Percentiles rank a stretch among this genome's conserved stretches.
Conservation (phyloP, 2,797 vertebrate species). For the Pseudomugil tenellus region DNA sequence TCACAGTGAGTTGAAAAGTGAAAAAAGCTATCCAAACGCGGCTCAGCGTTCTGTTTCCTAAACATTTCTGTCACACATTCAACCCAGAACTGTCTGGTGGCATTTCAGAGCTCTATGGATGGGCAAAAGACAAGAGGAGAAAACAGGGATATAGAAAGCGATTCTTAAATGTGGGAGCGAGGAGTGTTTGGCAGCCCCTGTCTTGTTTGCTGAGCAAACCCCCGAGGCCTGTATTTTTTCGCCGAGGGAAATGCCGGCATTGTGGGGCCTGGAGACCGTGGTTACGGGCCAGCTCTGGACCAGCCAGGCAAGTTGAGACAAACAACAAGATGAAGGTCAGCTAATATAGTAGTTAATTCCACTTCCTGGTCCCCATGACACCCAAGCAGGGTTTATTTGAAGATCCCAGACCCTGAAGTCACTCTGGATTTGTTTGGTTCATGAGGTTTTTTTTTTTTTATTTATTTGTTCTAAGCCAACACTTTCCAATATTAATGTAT, state of each 20-base stretch:
- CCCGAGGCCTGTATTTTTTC: constrained; percentile 84
- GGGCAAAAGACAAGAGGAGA: constrained; percentile 59
- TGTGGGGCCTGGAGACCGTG: constrained; percentile 94
- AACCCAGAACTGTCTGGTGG: constrained; percentile 68
- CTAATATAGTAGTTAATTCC: constrained; percentile 96
- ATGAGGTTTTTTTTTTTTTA: constrained; percentile 63
- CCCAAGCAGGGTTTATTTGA: constrained; percentile 96
- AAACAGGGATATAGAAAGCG: constrained; percentile 73
- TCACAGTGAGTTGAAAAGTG: constrained; percentile 21
- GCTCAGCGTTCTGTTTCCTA: constrained; percentile 44
- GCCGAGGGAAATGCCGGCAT: constrained; percentile 92
- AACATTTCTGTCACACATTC: constrained; percentile 57
- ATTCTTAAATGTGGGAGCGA: constrained; percentile 86
- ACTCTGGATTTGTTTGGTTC: constrained; percentile 89
- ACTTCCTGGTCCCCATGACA: constrained; percentile 97
- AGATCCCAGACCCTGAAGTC: constrained; percentile 98
- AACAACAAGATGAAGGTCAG: constrained; percentile 97
- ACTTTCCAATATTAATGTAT: constrained; percentile 94
- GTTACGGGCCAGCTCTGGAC: constrained; percentile 91
- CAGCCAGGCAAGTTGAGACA: constrained; percentile 92
- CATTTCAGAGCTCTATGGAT: constrained; percentile 55
- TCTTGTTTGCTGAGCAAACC: constrained; percentile 99
- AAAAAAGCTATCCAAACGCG: constrained; percentile 37
- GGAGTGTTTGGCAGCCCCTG: constrained; percentile 82
- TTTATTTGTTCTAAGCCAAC: constrained; percentile 84